Base-by-base conservation (phyloP, 2,797 vertebrate genomes). In the Melanotaenia maccullochi region DNA sequence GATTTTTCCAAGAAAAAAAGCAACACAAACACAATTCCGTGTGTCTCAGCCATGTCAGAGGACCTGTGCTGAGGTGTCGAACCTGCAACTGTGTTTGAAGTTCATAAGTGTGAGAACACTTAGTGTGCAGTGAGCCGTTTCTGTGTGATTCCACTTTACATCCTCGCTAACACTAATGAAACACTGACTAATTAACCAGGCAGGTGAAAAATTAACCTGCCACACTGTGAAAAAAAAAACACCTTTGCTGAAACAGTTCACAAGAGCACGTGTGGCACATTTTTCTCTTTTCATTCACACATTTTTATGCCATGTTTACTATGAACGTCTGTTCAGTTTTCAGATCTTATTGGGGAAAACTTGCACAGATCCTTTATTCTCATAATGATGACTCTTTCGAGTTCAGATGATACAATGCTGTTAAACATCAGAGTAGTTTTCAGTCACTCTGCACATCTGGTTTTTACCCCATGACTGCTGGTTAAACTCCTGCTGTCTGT, bases 111-210 rank as follows among this genome's bases (percentile, higher is more conserved):
- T 80, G 78, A 87, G 87, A 77, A 68, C 68, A 68, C 47, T 16
- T 18, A 33, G 36, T 83, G 89, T 85, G 90, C 82, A 83, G 52
- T 65, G 76, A 86, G 72, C 54, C 79, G 83, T 89, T 74, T 83
- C 78, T 68, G 63, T 67, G 73, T 54, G 65, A 84, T 65, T 82
- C 81, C 78, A 87, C 76, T 89, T 89, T 83, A 88, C 91, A 90
- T 86, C 84, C 89, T 86, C 76, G 72, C 79, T 47, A 73, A 85
- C 85, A 81, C 84, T 71, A 83, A 88, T 83, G 76, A 89, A 90
- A 91, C 89, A 89, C 87, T 86, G 83, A 93, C 90, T 92, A 90
- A 93, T 92, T 93, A 93, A 93, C 92, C 80, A 82, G 84, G 60
- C 54, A 51, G 56, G 93, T 94, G 67, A 93, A 93, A 83, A 76